Conservation (phyloP, 2,797 vertebrate genomes). For the Luscinia megarhynchos region DNA sequence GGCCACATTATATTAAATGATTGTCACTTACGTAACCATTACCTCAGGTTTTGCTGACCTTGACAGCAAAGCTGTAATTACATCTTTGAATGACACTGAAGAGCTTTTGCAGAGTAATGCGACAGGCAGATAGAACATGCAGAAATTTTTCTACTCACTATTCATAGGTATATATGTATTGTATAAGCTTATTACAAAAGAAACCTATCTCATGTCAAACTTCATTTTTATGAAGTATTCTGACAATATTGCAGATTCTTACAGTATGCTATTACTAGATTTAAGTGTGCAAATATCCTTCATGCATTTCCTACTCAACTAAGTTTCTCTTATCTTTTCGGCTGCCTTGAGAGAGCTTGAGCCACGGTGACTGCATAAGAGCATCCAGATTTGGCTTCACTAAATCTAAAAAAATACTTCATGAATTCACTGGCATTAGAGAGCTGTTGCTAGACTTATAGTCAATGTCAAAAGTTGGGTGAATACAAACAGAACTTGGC, state of each 20-base stretch:
- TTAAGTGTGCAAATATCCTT: background rate
- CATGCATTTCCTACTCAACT: background rate
- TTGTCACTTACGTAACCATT: constrained; percentile 31
- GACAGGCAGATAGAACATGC: background rate
- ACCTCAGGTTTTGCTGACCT: constrained; percentile 43
- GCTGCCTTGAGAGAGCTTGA: background rate
- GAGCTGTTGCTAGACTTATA: background rate
- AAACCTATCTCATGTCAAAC: constrained; percentile 1
- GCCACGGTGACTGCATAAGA: background rate
- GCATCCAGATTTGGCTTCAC: background rate
- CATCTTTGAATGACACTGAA: background rate
- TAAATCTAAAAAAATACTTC: background rate
- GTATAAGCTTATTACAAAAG: constrained; percentile 2
- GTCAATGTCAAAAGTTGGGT: background rate
- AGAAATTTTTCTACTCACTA: background rate
- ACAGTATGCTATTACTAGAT: background rate
- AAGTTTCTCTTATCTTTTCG: background rate
- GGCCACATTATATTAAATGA: background rate
- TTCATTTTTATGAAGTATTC: constrained; percentile 15
- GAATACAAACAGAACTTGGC: background rate
- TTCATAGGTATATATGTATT: background rate
- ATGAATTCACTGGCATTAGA: background rate
- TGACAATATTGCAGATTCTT: background rate
- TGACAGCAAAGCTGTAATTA: background rate
- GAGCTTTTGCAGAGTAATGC: background rate